Evolutionary conservation across 1,140 invertebrate genomes (phyloP), one percentile per base, ranked within the genome.

Genomic region (Gryllus bimaculatus): DNA sequence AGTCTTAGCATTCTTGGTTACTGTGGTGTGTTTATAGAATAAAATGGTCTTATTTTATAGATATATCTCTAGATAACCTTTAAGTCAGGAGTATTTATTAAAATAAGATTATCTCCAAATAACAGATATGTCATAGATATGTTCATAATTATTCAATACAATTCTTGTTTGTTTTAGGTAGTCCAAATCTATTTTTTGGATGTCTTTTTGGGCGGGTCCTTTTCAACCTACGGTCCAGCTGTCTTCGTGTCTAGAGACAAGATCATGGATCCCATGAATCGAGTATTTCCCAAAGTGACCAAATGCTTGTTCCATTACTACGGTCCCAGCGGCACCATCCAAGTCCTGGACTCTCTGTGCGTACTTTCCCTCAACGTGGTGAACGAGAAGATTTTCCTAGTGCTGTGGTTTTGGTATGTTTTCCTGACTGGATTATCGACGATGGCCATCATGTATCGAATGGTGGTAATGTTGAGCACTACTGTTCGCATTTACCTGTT

Each of bases 261-360:
- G 8, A 39, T 10, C 4, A 20, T 20, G 49, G 20, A 47, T 26
- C 76, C 76, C 18, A 66, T 74, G 78, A 18, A 75, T 20, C 18
- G 18, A 82, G 86, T 89, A 80, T 96, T 93, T 83, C 94, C 92
- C 1, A 93, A 93, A 83, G 86, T 94, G n/a, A 91, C 93, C n/a
- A 95, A 94, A 85, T 96, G 94, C 83, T 89, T 54, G 12, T 77
- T 48, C 75, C 85, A 88, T 81, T 88, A 85, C 66, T 87, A 83
- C 73, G 86, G 86, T 8, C 76, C 84, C 7, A 79, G 82, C 2
- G 86, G 86, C 0, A 83, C 83, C 20, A 78, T 83, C 8, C 83
- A 86, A 74, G 82, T 74, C 0, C 85, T 87, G 81, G 90, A 90
- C 81, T 86, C 88, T 0, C 84, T 90, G 8, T 91, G 90, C 82